A percentile compares a stretch with the other conserved stretches of the same genome.
Conservation (phyloP, 2,888 invertebrate genomes). For the Gasteruption jaculator region DNA sequence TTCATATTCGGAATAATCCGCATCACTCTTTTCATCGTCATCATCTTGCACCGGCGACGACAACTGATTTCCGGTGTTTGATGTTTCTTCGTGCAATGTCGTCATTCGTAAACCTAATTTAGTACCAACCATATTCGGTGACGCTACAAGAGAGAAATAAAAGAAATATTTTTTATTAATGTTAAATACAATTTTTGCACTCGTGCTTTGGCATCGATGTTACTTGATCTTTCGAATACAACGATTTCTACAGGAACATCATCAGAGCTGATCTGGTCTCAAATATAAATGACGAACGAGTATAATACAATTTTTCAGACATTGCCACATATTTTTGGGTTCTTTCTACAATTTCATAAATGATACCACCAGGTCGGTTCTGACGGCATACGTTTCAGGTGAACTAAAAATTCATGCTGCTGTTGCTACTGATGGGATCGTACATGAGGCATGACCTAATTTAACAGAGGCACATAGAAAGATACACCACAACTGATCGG, state of each 20-base stretch:
- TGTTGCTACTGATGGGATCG: too few species aligned
- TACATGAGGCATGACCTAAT: too few species aligned
- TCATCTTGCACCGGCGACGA: constrained; percentile 41
- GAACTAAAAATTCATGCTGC: too few species aligned
- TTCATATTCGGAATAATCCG: constrained; percentile 45
- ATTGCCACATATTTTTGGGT: too few species aligned
- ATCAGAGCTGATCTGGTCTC: constrained; percentile 4
- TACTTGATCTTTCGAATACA: not conserved
- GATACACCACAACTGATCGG: too few species aligned
- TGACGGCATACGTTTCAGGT: too few species aligned
- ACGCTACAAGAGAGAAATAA: constrained; percentile 57
- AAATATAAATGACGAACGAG: too few species aligned
- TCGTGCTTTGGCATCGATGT: too few species aligned
- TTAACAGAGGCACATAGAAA: too few species aligned
- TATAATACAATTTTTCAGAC: too few species aligned
- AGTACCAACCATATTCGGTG: constrained; percentile 70
- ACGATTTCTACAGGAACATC: constrained; percentile 1
- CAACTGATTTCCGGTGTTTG: constrained; percentile 38
- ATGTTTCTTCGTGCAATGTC: constrained; percentile 80
- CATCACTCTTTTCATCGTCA: constrained; percentile 46
- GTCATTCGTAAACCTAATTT: constrained; percentile 88
- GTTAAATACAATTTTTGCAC: constrained; percentile 10
- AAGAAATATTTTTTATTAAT: constrained; percentile 3
- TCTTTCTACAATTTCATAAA: too few species aligned
- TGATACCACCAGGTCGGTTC: too few species aligned